Evolutionary conservation across 2,888 invertebrate genomes (phyloP).

Genomic region (Cantharis rufa): DNA sequence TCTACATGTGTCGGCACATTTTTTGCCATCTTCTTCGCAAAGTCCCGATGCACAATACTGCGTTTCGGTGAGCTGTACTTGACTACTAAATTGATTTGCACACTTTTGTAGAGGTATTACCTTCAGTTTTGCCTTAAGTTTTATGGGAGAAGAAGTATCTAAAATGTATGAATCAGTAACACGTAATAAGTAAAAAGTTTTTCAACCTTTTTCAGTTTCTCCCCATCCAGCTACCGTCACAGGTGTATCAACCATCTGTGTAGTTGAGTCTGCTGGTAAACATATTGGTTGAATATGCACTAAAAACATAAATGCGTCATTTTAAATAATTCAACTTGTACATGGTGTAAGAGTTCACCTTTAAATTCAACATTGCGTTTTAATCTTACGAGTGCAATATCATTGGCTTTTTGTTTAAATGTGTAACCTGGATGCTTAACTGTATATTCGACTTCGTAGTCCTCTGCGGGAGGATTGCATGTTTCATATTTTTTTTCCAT

Average conservation of each 20-base stretch:
- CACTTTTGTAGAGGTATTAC: slow-evolving; percentile 10
- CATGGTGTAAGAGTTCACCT: not conserved
- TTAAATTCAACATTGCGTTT: not conserved
- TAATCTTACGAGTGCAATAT: not conserved
- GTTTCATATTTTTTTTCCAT: no score
- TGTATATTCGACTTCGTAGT: not conserved
- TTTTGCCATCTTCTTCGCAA: not conserved
- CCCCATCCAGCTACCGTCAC: not conserved
- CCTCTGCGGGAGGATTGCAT: not conserved
- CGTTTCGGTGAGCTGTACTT: not conserved
- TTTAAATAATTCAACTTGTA: not conserved
- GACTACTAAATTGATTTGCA: slow-evolving; percentile 64
- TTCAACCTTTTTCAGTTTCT: not conserved
- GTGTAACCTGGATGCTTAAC: not conserved
- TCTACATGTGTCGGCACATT: not conserved
- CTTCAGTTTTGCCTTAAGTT: not conserved
- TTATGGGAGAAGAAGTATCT: not conserved
- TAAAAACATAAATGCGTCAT: not conserved
- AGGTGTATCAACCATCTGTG: not conserved
- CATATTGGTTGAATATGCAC: not conserved
- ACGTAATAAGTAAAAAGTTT: not conserved
- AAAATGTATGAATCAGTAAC: not conserved
- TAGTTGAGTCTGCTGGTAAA: not conserved
- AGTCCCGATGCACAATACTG: not conserved
- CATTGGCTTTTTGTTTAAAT: not conserved